Evolutionary conservation across 2,797 vertebrate genomes (phyloP), one percentile per base, ranked within the genome.

Genomic region (Ctenopoma multispine): DNA sequence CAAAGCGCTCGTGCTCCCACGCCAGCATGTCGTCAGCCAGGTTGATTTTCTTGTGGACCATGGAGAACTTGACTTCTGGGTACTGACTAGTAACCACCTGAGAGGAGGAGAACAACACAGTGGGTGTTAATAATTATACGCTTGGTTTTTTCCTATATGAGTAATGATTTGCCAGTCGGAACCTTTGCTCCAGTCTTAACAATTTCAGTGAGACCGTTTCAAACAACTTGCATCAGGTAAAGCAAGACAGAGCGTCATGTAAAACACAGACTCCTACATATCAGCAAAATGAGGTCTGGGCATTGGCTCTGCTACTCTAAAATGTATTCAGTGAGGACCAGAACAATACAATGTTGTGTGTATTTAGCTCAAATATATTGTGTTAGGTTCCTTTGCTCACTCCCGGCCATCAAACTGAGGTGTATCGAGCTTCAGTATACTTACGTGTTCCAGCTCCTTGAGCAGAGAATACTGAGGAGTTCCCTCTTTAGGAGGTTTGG

Each of bases 1-100:
- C 98, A 0, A 99, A 99, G 1, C 98, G 97, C 86, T 99, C 98
- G 0, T 99, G 98, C 80, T 99, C 98, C 98, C 98, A 99, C 0
- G 97, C 97, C 91, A 99, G 91, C 83, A 96, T 96, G 86, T 99
- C 98, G 4, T 99, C 98, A 0, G 98, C 98, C 85, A 99, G 90
- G 92, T 99, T 99, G 85, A 99, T 99, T 86, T 99, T 99, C 93
- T 99, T 99, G 91, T 99, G 98, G 70, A 99, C 96, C 97, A 99
- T 99, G 63, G 98, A 97, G 83, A 99, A 98, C 86, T 94, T 97
- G 43, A 99, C 92, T 62, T 97, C 96, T 0, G 97, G 95, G 86
- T 96, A 96, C 88, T 98, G 97, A 83, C 87, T 94, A 1, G 88
- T 38, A 0, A 94, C 87, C 72, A 99, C 96, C 97, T 99, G 88